A percentile compares a stretch with the other conserved stretches of the same genome.
Conservation (phyloP, 2,888 invertebrate genomes). For the Brenthis hecate region DNA sequence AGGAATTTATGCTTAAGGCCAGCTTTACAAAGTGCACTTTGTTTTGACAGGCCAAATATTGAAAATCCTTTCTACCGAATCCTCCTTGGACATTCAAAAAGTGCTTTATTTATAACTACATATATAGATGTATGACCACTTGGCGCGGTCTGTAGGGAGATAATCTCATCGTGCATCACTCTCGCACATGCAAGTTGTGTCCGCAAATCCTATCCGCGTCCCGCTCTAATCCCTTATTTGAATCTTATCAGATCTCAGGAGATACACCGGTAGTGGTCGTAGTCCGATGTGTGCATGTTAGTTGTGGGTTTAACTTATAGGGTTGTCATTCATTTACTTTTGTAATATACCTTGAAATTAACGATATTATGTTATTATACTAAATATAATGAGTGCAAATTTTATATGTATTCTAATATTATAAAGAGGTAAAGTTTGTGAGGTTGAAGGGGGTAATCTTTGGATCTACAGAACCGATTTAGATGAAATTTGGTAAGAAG, state of each 20-base stretch:
- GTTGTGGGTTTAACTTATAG: slow-evolving; percentile 62
- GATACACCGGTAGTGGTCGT: slow-evolving; percentile 75
- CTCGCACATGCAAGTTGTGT: slow-evolving; percentile 58
- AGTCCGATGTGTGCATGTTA: slow-evolving; percentile 65
- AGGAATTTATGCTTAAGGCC: background rate
- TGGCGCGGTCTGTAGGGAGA: slow-evolving; percentile 72
- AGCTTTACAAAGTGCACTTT: background rate
- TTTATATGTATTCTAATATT: no score
- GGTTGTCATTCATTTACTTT: slow-evolving; percentile 49
- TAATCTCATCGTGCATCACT: slow-evolving; percentile 71
- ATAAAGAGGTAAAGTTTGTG: no score
- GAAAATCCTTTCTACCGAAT: slow-evolving; percentile 25
- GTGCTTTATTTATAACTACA: slow-evolving; percentile 48
- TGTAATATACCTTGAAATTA: background rate
- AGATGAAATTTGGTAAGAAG: no score
- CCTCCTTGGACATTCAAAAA: slow-evolving; percentile 44
- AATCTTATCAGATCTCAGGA: slow-evolving; percentile 83
- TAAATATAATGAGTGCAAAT: no score
- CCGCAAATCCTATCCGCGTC: slow-evolving; percentile 74
- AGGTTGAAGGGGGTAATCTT: no score
- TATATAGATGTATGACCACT: slow-evolving; percentile 56
- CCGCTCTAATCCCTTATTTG: slow-evolving; percentile 83
- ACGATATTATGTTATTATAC: background rate
- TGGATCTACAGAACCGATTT: no score
- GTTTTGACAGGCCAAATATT: slow-evolving; percentile 21